Evolutionary conservation across 1,140 invertebrate species (phyloP).

Genomic region (Hyposmocoma kahamanoa): DNA sequence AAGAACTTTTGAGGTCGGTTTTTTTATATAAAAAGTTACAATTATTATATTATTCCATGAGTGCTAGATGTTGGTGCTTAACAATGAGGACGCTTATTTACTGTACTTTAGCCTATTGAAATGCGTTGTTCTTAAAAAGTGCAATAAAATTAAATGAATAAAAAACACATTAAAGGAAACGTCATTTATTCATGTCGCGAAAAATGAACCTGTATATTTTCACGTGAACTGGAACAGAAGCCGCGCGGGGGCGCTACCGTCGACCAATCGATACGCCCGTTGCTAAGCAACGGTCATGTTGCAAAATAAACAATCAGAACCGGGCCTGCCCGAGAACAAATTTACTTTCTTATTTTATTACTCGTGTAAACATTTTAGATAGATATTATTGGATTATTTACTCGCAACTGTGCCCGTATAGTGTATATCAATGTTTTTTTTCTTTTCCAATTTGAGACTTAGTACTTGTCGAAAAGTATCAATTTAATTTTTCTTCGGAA

Average conservation of each 20-base stretch:
- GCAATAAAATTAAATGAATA: no score
- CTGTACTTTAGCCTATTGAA: no score
- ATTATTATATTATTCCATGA: no score
- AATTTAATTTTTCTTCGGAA: no score
- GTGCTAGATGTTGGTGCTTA: no score
- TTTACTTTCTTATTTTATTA: constrained; percentile 73
- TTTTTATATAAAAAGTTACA: no score
- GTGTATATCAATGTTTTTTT: constrained; percentile 48
- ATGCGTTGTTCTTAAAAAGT: no score
- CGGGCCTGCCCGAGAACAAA: constrained; percentile 54
- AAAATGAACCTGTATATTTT: constrained; percentile 11
- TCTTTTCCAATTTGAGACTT: constrained; percentile 19
- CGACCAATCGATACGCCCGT: constrained; percentile 67
- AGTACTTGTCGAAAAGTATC: background rate
- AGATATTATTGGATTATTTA: constrained; percentile 65
- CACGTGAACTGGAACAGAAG: constrained; percentile 14
- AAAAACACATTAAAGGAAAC: no score
- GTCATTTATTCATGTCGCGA: background rate
- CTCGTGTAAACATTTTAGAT: constrained; percentile 69
- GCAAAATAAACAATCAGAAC: constrained; percentile 74
- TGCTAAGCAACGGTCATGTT: constrained; percentile 70
- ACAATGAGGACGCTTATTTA: no score
- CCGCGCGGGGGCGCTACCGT: constrained; percentile 44
- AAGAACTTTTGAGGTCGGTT: no score
- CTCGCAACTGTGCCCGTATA: constrained; percentile 10